phyloP scores from a whole-genome alignment of 2,113 vertebrate genomes.

The Numenius arquata region DNA sequence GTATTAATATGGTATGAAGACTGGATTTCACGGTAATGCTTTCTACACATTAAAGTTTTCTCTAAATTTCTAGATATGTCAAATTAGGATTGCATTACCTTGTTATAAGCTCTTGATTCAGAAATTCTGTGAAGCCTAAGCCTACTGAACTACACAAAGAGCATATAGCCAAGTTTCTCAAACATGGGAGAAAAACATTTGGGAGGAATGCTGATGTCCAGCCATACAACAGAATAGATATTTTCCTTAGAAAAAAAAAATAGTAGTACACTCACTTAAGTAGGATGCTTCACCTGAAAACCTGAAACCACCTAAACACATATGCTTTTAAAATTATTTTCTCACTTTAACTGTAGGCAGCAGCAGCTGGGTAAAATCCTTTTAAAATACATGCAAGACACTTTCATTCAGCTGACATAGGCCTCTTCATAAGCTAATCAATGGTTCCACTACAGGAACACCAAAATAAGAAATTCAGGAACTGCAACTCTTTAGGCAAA shows the following conservation, averaged over 20 bases:
- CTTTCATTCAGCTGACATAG: neutral
- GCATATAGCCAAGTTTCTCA: neutral
- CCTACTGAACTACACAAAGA: neutral
- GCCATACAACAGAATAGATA: neutral
- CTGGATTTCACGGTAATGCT: neutral
- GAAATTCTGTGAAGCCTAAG: neutral
- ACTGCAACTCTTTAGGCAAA: neutral
- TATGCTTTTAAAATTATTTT: neutral
- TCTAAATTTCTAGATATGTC: neutral
- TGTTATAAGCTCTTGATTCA: neutral
- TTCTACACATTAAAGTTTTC: neutral
- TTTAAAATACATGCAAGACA: neutral
- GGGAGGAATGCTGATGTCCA: neutral
- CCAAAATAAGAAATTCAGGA: neutral
- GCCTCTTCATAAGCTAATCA: neutral
- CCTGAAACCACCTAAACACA: neutral
- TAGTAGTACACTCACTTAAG: neutral
- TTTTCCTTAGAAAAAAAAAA: neutral
- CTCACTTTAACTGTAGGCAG: neutral
- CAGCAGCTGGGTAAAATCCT: neutral
- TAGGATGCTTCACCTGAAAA: neutral
- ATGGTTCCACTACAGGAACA: neutral
- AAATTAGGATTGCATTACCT: neutral
- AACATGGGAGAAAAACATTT: fast-evolving
- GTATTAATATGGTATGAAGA: neutral